phyloP scores from a whole-genome alignment of 2,797 vertebrate species.

The Myotis findleyi region DNA sequence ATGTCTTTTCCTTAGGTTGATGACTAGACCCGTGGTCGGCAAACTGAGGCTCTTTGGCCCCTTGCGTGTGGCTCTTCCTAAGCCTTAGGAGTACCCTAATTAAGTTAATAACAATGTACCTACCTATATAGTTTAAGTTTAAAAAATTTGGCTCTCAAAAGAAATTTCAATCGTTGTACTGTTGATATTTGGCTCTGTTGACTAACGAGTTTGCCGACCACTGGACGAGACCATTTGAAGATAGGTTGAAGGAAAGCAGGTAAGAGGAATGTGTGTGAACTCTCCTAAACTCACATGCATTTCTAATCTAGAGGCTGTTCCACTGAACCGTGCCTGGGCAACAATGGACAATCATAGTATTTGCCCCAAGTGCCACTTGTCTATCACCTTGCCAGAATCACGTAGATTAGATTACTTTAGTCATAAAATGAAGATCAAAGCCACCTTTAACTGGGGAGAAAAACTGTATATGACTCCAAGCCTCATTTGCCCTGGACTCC shows the following conservation, averaged over 20 bases:
- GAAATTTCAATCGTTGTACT: too few relatives aligned
- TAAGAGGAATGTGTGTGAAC: not conserved
- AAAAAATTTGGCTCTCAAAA: too few relatives aligned
- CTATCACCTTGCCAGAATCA: slow-evolving; percentile 52
- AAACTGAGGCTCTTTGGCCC: too few relatives aligned
- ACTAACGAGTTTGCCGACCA: too few relatives aligned
- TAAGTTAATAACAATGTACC: too few relatives aligned
- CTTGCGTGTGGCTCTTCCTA: too few relatives aligned
- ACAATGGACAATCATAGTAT: slow-evolving; percentile 41
- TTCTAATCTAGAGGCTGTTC: slow-evolving; percentile 31
- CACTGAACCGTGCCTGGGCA: not conserved
- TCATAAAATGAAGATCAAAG: slow-evolving; percentile 67
- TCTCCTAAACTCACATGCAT: not conserved
- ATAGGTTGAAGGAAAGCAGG: slow-evolving; percentile 18
- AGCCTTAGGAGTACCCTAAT: too few relatives aligned
- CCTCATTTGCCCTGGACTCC: not conserved
- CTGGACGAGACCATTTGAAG: not conserved
- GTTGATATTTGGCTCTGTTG: too few relatives aligned
- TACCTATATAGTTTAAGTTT: too few relatives aligned
- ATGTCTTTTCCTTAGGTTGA: too few relatives aligned
- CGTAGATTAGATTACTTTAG: slow-evolving; percentile 25
- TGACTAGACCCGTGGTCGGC: too few relatives aligned
- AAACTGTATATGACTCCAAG: slow-evolving; percentile 20
- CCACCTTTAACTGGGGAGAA: slow-evolving; percentile 7
- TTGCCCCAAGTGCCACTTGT: slow-evolving; percentile 13